Conservation (phyloP, 2,888 invertebrate species). For the Caenorhabditis drosophilae region DNA sequence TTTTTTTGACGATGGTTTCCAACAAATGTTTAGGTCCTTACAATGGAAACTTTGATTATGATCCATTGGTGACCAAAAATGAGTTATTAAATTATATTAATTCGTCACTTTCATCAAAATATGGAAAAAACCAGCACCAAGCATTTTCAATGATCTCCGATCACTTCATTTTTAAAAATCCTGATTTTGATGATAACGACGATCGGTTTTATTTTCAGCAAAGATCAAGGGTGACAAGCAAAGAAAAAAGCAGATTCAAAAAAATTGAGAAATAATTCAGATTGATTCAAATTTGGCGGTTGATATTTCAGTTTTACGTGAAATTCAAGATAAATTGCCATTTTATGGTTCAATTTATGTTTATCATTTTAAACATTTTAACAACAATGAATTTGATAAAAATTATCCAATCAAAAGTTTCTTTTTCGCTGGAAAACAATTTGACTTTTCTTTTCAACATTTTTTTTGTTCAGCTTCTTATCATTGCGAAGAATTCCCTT, state of each 20-base stretch:
- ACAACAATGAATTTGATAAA: constrained; percentile 17
- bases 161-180: constrained; percentile 12
- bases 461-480: no score
- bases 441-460: no score
- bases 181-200: constrained; percentile 8
- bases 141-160: constrained; percentile 6
- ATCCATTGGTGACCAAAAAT: constrained; percentile 15
- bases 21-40: no score
- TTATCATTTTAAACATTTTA: constrained; percentile 29
- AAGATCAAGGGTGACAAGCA: constrained; percentile 6
- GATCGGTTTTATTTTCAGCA: constrained; percentile 18
- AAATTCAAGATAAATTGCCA: constrained; percentile 6
- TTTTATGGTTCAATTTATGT: constrained; percentile 4
- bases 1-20: no score
- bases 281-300: constrained; percentile 25
- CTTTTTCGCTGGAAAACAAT: no score
- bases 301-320: constrained; percentile 24
- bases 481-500: constrained; percentile 32
- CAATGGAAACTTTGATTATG: constrained; percentile 15
- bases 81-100: constrained; percentile 28
- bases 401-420: constrained; percentile 24
- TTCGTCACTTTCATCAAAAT: constrained; percentile 13
- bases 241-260: not conserved
- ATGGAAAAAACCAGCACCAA: constrained; percentile 16
- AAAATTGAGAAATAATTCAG: constrained; percentile 1